Percentiles rank a stretch among this genome's conserved stretches.
These are phyloP conservation scores for Drosophila hydei DNA, from an alignment of 1,140 invertebrate species.

Conservation along the genomic window DNA sequence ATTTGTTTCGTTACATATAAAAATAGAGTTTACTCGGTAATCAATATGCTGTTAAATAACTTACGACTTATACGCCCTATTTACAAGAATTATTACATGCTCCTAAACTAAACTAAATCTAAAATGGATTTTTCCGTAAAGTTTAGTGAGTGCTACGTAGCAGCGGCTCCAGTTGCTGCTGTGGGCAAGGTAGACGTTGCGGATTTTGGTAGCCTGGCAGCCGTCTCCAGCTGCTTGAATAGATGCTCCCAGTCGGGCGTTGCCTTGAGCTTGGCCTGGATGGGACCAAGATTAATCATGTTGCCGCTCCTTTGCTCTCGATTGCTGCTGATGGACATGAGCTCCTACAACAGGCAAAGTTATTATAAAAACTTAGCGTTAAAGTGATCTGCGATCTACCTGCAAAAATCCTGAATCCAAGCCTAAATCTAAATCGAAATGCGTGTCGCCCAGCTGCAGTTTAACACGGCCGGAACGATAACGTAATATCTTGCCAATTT, in stretches of 20 bases:
- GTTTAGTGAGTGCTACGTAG: conserved; percentile 47
- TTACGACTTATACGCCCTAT: conserved; percentile 13
- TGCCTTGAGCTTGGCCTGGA: conserved; percentile 81
- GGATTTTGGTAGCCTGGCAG: conserved; percentile 6
- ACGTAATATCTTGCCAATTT: conserved; percentile 85
- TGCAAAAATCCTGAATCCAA: conserved; percentile 83
- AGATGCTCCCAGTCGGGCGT: conserved; percentile 83
- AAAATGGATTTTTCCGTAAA: background rate
- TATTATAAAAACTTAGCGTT: background rate
- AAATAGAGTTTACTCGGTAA: conserved; percentile 9
- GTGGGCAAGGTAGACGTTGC: conserved; percentile 2
- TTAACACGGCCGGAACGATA: conserved; percentile 86
- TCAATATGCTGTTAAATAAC: conserved; percentile 28
- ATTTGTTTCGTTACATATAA: conserved; percentile 24
- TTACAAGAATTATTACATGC: conserved; percentile 18
- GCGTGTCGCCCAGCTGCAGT: conserved; percentile 85
- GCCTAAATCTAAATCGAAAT: conserved; percentile 85
- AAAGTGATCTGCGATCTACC: conserved; percentile 22
- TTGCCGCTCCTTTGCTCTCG: conserved; percentile 77
- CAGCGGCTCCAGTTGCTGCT: conserved; percentile 2
- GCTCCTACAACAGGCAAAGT: conserved; percentile 53
- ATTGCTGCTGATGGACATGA: conserved; percentile 80
- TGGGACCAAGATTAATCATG: conserved; percentile 83
- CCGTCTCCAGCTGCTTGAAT: conserved; percentile 67
- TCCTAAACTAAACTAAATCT: conserved; percentile 14